Evolutionary conservation across 2,113 vertebrate genomes (phyloP), one percentile per base, ranked within the genome.

Genomic region (Eolophus roseicapilla): DNA sequence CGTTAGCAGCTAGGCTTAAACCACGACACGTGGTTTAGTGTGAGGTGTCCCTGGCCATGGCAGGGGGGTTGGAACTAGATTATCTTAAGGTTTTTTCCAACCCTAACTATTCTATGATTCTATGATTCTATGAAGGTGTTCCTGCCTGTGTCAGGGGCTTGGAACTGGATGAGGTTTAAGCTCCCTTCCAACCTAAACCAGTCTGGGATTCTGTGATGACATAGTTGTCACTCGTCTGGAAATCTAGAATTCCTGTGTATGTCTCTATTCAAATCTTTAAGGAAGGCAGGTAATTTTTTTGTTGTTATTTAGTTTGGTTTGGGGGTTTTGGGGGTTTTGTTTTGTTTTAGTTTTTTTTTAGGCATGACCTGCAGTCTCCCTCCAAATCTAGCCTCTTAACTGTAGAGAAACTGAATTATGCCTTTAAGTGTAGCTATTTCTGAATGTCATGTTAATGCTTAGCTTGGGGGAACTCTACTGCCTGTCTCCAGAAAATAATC

Each of bases 391-490:
- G 10, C 55, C 20, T 12, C 8, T 44, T 39, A 77, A 27, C 23
- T 59, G 43, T n/a, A 50, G 12, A 53, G 39, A 71, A 50, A 33
- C 21, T 63, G 55, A 59, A 41, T 67, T 62, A 29, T 23, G 3
- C 21, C 21, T 15, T 81, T 57, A 64, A 60, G 28, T 27, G 28
- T 31, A 21, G 39, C n/a, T 62, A 11, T 62, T 73, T 46, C 33
- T 69, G 64, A 53, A 29, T 13, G 19, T 50, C 31, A 20, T 13
- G 14, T 41, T 59, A 65, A 67, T 0, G 0, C 37, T 39, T 8
- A 24, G 37, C 33, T 73, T 74, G n/a, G 41, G 49, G 50, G n/a
- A 91, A 23, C 41, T 50, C 63, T 47, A 41, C 35, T 70, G n/a
- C n/a, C 24, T 4, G 4, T 24, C 10, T 47, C 41, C 16, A 46